These are phyloP conservation scores for Dendroctonus valens DNA, from an alignment of 1,140 invertebrate genomes.

Conservation along the genomic window DNA sequence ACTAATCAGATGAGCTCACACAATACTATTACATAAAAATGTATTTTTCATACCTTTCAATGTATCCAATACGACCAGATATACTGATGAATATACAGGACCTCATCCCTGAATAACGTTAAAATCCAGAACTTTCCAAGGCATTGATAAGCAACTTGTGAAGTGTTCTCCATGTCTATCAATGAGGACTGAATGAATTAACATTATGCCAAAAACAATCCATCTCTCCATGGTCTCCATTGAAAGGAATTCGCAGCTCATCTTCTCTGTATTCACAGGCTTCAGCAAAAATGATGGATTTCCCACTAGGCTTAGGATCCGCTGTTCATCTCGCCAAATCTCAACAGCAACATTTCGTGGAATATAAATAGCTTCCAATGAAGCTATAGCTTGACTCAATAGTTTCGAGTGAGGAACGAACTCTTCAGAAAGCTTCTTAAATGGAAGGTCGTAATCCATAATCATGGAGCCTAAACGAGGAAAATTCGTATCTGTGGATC, in stretches of 20 bases:
- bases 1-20: too few species aligned
- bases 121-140: constrained; percentile 93
- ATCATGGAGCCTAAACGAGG: constrained; percentile 66
- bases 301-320: constrained; percentile 83
- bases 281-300: constrained; percentile 90
- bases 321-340: constrained; percentile 89
- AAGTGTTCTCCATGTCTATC: constrained; percentile 64
- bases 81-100: constrained; percentile 92
- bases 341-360: constrained; percentile 90
- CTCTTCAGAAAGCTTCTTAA: constrained; percentile 96
- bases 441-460: constrained; percentile 93
- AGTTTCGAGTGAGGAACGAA: constrained; percentile 93
- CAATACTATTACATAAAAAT: too few species aligned
- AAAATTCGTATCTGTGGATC: constrained; percentile 47
- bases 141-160: constrained; percentile 90
- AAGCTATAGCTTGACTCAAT: constrained; percentile 80
- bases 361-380: constrained; percentile 83
- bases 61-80: constrained; percentile 88
- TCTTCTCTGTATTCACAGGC: constrained; percentile 91
- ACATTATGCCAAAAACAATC: constrained; percentile 92
- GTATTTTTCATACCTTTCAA: constrained; percentile 67
- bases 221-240: constrained; percentile 94
- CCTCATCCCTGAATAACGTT: constrained; percentile 95
- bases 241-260: constrained; percentile 96
- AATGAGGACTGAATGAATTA: constrained; percentile 81